Evolutionary conservation across 1,140 invertebrate species (phyloP).

Genomic region (Brachionus plicatilis): DNA sequence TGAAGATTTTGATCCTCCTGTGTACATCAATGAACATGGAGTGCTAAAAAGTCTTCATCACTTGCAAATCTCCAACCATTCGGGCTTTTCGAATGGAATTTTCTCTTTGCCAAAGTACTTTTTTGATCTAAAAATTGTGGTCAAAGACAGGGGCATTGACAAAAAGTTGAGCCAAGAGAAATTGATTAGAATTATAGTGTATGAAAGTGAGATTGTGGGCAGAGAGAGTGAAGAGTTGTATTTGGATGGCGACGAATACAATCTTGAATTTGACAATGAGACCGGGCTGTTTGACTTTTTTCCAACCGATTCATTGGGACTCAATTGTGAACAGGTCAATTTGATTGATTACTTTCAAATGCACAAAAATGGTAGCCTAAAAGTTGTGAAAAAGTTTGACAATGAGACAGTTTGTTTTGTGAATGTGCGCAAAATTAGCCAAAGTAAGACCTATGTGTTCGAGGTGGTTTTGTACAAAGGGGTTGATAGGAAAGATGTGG

Average conservation of each 20-base stretch:
- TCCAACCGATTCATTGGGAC: not conserved
- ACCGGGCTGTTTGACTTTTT: not conserved
- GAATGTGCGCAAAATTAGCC: not conserved
- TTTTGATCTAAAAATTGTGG: not conserved
- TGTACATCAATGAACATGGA: not conserved
- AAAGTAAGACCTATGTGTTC: not conserved
- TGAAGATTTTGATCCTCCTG: not conserved
- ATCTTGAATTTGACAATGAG: not conserved
- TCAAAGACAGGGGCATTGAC: not conserved
- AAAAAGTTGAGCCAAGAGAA: not conserved
- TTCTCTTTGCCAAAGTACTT: not conserved
- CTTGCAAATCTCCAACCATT: not conserved
- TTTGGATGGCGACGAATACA: not conserved
- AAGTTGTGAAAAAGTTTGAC: not conserved
- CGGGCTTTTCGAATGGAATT: not conserved
- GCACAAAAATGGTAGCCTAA: not conserved
- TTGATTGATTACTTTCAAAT: not conserved
- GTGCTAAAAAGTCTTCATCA: not conserved
- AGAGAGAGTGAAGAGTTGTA: not conserved
- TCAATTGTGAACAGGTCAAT: constrained; percentile 17
- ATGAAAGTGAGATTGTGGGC: not conserved
- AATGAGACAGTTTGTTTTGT: constrained; percentile 14
- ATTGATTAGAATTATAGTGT: not conserved
- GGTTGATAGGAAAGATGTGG: not conserved
- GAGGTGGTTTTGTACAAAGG: not conserved